phyloP scores from a whole-genome alignment of 2,888 invertebrate genomes.

The Alentia gelatinosa region DNA sequence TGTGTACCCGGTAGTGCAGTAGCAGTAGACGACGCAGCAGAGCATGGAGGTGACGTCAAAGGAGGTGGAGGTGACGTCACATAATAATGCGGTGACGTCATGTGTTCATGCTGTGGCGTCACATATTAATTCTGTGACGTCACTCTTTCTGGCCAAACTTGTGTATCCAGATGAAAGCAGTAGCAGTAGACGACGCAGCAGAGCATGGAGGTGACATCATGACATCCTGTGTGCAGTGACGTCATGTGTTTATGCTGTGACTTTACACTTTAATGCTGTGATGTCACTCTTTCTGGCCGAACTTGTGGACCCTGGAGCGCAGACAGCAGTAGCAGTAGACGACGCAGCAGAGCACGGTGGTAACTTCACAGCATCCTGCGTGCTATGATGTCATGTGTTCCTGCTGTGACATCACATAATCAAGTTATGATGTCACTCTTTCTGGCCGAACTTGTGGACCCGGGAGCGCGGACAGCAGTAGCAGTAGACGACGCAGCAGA shows the following conservation, averaged over 20 bases:
- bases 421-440: neutral
- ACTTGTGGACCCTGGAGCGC: conserved; percentile 12
- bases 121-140: too few relatives aligned
- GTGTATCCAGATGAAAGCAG: conserved; percentile 34
- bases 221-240: too few relatives aligned
- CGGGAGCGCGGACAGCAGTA: conserved; percentile 44
- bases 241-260: too few relatives aligned
- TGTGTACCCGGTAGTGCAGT: conserved; percentile 38
- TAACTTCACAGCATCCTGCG: neutral
- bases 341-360: neutral
- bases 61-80: too few relatives aligned
- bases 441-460: conserved; percentile 11
- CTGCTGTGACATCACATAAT: neutral
- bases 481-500: conserved; percentile 42
- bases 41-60: neutral
- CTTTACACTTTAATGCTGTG: too few relatives aligned
- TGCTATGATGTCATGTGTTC: neutral
- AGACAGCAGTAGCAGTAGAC: neutral
- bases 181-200: conserved; percentile 44
- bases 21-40: conserved; percentile 42
- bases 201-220: neutral
- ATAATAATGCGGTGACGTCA: too few relatives aligned
- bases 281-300: neutral
- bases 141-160: neutral
- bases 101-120: too few relatives aligned